Evolutionary conservation across 2,797 vertebrate genomes (phyloP).

Genomic region (Poeciliopsis paucimaculata): DNA sequence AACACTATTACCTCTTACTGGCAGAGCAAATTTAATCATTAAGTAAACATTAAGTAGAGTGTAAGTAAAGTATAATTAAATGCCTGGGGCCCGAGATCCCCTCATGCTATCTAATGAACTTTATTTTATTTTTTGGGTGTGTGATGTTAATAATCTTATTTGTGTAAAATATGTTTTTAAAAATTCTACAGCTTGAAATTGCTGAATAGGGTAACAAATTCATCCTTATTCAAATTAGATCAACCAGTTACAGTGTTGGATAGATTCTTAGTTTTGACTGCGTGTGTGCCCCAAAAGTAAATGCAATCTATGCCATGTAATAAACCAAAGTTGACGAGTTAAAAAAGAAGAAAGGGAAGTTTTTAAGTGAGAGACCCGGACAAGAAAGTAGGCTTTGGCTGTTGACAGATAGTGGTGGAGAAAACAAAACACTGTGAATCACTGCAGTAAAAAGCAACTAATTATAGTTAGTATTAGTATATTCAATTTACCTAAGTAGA

Average conservation of each 20-base stretch:
- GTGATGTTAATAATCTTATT: neutral
- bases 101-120: neutral
- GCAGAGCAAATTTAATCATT: constrained; percentile 1
- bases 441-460: neutral
- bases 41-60: neutral
- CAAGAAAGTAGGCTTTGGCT: neutral
- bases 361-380: neutral
- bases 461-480: neutral
- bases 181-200: neutral
- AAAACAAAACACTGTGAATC: neutral
- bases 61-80: constrained; percentile 8
- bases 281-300: neutral
- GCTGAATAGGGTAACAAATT: neutral
- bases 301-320: neutral
- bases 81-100: neutral
- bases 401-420: neutral
- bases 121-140: neutral
- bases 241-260: neutral
- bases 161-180: neutral
- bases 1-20: neutral
- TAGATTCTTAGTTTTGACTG: neutral
- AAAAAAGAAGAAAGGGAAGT: neutral
- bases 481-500: neutral
- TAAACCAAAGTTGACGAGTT: neutral
- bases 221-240: neutral